Conservation (phyloP, 2,888 invertebrate species). For the Drymonia ruficornis region DNA sequence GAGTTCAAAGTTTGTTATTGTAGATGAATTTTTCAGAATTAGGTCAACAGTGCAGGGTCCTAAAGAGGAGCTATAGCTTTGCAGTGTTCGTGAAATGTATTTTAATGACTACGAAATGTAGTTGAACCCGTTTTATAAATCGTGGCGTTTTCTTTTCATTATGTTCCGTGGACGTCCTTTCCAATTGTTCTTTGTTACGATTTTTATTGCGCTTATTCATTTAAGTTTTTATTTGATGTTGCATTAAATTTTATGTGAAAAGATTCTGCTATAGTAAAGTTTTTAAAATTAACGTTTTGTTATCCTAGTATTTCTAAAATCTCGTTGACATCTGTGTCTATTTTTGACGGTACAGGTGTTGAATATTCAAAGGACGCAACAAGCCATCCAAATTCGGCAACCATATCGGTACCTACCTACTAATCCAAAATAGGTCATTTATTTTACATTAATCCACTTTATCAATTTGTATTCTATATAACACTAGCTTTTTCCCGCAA, state of each 20-base stretch:
- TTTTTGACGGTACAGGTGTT: neutral
- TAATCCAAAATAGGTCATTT: too few species aligned
- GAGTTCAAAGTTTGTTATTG: constrained; percentile 44
- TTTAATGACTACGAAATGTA: constrained; percentile 54
- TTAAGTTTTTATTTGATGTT: constrained; percentile 21
- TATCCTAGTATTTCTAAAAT: neutral
- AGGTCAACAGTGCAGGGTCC: constrained; percentile 60
- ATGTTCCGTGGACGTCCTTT: constrained; percentile 18
- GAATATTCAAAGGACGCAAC: neutral
- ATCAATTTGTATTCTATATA: too few species aligned
- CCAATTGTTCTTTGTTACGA: constrained; percentile 22
- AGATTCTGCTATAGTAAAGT: constrained; percentile 7
- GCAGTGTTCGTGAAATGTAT: constrained; percentile 60
- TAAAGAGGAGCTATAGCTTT: constrained; percentile 51
- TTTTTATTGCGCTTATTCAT: constrained; percentile 30
- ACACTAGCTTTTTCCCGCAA: too few species aligned
- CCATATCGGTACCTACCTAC: too few species aligned
- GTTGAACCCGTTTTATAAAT: constrained; percentile 44
- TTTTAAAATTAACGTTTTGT: too few species aligned
- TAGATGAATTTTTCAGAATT: constrained; percentile 62
- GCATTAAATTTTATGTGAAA: constrained; percentile 13
- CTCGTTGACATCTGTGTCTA: neutral
- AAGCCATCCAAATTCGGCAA: too few species aligned
- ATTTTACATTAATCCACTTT: too few species aligned
- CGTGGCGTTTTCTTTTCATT: constrained; percentile 36